phyloP scores from a whole-genome alignment of 1,140 invertebrate species.

The Drosophila mayri region DNA sequence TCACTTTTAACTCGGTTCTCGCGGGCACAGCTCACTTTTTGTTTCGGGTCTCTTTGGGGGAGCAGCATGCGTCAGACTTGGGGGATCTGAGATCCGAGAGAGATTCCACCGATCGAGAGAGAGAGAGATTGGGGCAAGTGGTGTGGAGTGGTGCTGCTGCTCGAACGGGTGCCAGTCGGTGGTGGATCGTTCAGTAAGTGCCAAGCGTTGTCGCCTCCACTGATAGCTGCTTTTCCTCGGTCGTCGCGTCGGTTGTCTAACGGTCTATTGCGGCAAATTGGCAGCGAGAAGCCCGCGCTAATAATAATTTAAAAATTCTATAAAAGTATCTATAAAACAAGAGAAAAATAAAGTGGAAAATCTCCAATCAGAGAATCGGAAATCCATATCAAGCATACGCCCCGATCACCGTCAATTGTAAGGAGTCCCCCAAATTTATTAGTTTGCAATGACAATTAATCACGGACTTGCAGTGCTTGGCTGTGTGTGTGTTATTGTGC shows the following conservation, averaged over 20 bases:
- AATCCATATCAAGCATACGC: constrained; percentile 45
- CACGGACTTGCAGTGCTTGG: constrained; percentile 66
- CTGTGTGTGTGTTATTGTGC: constrained; percentile 39
- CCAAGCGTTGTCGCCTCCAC: constrained; percentile 73
- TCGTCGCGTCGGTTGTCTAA: constrained; percentile 54
- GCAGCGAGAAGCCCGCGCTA: constrained; percentile 65
- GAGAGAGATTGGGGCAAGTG: constrained; percentile 25
- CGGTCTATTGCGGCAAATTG: constrained; percentile 59
- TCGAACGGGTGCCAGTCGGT: constrained; percentile 25
- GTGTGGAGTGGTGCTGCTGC: constrained; percentile 24
- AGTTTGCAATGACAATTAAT: constrained; percentile 48
- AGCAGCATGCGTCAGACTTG: constrained; percentile 44
- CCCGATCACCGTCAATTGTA: constrained; percentile 56
- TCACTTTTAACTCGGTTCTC: constrained; percentile 37
- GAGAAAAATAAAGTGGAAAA: constrained; percentile 1
- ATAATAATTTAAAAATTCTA: constrained; percentile 53
- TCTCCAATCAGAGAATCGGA: constrained; percentile 41
- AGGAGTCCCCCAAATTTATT: constrained; percentile 52
- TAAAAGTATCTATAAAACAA: background rate
- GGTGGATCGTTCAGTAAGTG: constrained; percentile 67
- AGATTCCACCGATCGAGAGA: constrained; percentile 27
- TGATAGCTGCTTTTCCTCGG: constrained; percentile 33
- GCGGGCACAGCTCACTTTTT: constrained; percentile 7
- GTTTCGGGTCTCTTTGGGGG: constrained; percentile 14
- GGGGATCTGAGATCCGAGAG: constrained; percentile 2